phyloP scores from a whole-genome alignment of 2,113 vertebrate genomes.

The Poicephalus gulielmi region DNA sequence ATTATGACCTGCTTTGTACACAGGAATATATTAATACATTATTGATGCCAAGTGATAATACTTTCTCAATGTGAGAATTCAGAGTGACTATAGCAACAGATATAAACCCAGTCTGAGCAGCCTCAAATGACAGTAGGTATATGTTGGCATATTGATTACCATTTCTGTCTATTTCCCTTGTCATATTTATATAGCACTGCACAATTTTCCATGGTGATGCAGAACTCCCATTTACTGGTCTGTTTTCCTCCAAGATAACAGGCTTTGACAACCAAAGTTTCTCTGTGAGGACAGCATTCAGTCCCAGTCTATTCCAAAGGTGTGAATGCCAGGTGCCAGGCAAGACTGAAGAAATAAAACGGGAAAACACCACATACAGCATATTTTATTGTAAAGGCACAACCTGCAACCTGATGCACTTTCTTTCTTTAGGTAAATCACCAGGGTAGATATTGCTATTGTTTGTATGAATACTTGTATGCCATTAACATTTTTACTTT shows the following conservation, averaged over 20 bases:
- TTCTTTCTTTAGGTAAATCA: neutral
- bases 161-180: neutral
- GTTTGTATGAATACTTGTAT: neutral
- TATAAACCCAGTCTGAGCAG: neutral
- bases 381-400: neutral
- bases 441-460: neutral
- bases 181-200: fast-evolving
- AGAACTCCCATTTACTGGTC: neutral
- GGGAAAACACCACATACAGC: neutral
- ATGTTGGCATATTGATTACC: neutral
- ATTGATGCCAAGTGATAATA: neutral
- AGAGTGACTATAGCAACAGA: neutral
- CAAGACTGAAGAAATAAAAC: neutral
- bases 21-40: neutral
- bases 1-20: conserved; percentile 3
- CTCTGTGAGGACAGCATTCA: neutral
- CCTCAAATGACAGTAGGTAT: neutral
- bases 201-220: neutral
- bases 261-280: neutral
- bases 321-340: neutral
- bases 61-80: neutral
- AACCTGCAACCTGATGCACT: neutral
- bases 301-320: neutral
- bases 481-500: neutral
- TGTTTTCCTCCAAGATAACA: neutral